Conservation (phyloP, 1,140 invertebrate genomes). For the Drosophila equinoxialis region DNA sequence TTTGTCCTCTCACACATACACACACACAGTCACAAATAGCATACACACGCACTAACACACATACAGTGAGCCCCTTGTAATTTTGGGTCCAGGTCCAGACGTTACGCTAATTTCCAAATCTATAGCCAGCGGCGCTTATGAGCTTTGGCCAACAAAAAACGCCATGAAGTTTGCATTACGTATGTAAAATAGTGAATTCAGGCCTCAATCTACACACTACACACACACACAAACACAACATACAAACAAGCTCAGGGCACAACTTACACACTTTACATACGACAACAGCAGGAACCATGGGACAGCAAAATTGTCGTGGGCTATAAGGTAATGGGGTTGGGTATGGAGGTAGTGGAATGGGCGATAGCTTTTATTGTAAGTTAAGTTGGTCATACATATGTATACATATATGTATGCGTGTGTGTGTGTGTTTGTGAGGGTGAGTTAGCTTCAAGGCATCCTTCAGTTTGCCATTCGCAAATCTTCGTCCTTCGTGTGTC, state of each 20-base stretch:
- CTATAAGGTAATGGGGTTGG: background rate
- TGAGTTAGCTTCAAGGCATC: constrained; percentile 32
- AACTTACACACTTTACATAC: constrained; percentile 14
- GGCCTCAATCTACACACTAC: constrained; percentile 19
- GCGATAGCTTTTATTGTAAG: constrained; percentile 75
- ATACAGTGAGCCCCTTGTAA: background rate
- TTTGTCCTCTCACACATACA: background rate
- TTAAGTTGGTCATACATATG: constrained; percentile 51
- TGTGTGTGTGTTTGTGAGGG: constrained; percentile 22
- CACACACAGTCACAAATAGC: background rate
- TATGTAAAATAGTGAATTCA: constrained; percentile 74
- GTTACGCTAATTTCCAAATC: constrained; percentile 70
- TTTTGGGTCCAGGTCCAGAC: constrained; percentile 22
- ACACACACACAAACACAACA: constrained; percentile 7
- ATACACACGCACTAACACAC: background rate
- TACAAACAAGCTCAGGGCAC: constrained; percentile 2
- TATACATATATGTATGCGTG: constrained; percentile 11
- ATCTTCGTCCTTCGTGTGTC: constrained; percentile 58
- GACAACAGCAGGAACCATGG: background rate
- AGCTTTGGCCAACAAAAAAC: constrained; percentile 55
- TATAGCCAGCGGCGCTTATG: constrained; percentile 72
- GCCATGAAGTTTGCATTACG: constrained; percentile 76
- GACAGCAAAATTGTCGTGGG: background rate
- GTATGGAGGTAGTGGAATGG: constrained; percentile 21
- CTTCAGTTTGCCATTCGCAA: constrained; percentile 73